Base-by-base conservation (phyloP, 2,113 vertebrate species). In the Capra hircus region DNA sequence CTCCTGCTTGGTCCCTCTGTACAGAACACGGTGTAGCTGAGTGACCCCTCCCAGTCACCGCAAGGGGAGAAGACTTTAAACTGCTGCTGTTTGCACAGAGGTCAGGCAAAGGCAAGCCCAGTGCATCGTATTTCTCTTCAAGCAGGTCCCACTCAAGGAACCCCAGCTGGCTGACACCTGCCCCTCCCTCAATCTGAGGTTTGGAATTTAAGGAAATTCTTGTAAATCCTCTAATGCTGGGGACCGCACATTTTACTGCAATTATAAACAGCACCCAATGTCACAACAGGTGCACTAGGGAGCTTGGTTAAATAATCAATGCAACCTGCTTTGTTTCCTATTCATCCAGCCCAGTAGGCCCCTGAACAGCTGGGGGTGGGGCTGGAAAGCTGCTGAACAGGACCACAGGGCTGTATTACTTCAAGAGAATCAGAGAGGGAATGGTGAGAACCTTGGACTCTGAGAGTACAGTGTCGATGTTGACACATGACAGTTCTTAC, bases 271-370 rank as follows among this genome's bases (percentile, higher is more conserved):
- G 88, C 17, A 23, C 57, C 4, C 48, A 80, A 2, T 15, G 23
- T 59, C 71, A 55, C 94, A 84, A 36, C 88, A 95, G 82, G 91
- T 88, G 82, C 77, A 28, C 53, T 82, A 43, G 80, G 55, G 81
- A n/a, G 17, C 67, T 48, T 53, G 88, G 84, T 94, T 88, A 93
- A 96, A 85, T 95, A 90, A 85, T 94, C 90, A 64, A 94, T 57
- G 53, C 43, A 17, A 25, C 43, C 23, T 27, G 48, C 43, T 91
- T 48, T 94, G 90, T 64, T 91, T 89, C 55, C 48, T 85, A 12
- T 52, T 83, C 52, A n/a, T 55, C 55, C 36, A 60, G 30, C 50
- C 64, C 2, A 15, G 10, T 27, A 48, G 28, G 64, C 27, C 7
- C 59, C 52, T 19, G 57, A 74, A 27, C 25, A 48, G 90, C 87